Percentiles rank a stretch among this genome's conserved stretches.
Conservation (phyloP, 2,888 invertebrate genomes). For the Quadriops clusia region DNA sequence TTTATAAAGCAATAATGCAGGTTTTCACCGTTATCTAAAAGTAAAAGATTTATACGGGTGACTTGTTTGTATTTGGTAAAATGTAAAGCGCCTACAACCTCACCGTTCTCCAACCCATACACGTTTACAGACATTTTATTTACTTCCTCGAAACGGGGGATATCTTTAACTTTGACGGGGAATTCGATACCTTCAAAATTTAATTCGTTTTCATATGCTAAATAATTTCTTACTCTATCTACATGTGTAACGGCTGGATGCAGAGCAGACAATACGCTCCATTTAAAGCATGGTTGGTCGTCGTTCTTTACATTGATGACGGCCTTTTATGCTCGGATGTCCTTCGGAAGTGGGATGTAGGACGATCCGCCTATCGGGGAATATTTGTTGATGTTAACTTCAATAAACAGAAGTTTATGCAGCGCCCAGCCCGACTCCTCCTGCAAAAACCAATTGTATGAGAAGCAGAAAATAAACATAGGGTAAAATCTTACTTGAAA, state of each 20-base stretch:
- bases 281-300: background rate
- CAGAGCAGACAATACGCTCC: too few species aligned
- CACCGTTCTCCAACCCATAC: too few species aligned
- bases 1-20: too few species aligned
- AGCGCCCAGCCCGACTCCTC: background rate
- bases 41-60: too few species aligned
- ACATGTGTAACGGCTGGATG: background rate
- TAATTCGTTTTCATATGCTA: background rate
- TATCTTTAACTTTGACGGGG: background rate
- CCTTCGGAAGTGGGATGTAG: background rate
- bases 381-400: background rate
- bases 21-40: too few species aligned
- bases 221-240: background rate
- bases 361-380: background rate
- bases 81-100: too few species aligned
- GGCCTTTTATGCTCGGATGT: background rate
- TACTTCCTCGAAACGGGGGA: background rate
- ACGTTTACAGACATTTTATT: too few species aligned
- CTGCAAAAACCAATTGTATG: background rate
- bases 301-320: background rate
- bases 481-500: too few species aligned
- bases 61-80: too few species aligned
- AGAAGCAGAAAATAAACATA: too few species aligned
- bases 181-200: background rate
- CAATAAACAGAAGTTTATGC: background rate